A percentile compares a stretch with the other conserved stretches of the same genome.
These are phyloP conservation scores for Xiphophorus maculatus DNA, from an alignment of 2,113 vertebrate genomes.

Conservation along the genomic window DNA sequence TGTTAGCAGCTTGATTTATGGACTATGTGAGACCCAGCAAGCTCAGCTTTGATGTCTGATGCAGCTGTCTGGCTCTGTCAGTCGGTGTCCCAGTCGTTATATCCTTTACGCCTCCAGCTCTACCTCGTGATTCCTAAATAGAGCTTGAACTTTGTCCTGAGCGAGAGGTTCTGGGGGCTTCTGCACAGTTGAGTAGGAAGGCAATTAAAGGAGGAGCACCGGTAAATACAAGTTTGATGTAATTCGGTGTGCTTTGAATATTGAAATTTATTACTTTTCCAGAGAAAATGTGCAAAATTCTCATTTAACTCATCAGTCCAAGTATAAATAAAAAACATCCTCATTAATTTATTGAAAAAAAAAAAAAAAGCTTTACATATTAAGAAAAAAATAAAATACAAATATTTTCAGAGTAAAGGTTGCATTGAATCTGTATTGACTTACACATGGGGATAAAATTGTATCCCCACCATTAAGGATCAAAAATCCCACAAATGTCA, in stretches of 20 bases:
- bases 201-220: neutral
- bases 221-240: neutral
- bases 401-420: too few relatives aligned
- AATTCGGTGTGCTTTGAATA: neutral
- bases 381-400: too few relatives aligned
- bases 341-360: too few relatives aligned
- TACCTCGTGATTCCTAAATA: neutral
- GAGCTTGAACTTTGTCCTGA: neutral
- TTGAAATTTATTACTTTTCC: too few relatives aligned
- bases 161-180: neutral
- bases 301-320: too few relatives aligned
- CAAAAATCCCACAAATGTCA: too few relatives aligned
- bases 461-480: too few relatives aligned
- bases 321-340: too few relatives aligned
- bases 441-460: too few relatives aligned
- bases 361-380: too few relatives aligned
- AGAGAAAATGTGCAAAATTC: too few relatives aligned
- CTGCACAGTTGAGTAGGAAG: neutral
- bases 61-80: slow-evolving; percentile 58
- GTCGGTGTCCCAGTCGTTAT: slow-evolving; percentile 20
- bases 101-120: slow-evolving; percentile 14
- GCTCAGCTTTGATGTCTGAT: slow-evolving; percentile 39
- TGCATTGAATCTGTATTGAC: too few relatives aligned
- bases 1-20: slow-evolving; percentile 61
- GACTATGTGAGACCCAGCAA: slow-evolving; percentile 21